Evolutionary conservation across 1,140 invertebrate genomes (phyloP).

Genomic region (Aphidius ervi): DNA sequence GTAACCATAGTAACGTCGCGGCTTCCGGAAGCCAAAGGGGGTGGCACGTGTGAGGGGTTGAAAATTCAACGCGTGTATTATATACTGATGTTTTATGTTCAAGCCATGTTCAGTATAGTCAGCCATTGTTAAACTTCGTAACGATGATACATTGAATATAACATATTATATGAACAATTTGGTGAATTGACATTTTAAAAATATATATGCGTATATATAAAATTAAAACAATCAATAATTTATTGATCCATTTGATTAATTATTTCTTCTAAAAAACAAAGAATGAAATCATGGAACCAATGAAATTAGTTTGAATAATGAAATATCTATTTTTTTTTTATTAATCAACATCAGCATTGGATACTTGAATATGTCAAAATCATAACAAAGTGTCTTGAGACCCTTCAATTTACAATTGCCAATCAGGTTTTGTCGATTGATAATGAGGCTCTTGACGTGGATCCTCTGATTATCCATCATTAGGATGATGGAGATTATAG

Average conservation of each 20-base stretch:
- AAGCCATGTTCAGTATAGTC: slow-evolving; percentile 21
- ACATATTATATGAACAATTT: background rate
- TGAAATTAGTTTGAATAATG: no score
- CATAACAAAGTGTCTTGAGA: slow-evolving; percentile 1
- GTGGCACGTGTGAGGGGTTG: slow-evolving; percentile 40
- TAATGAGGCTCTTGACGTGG: slow-evolving; percentile 18
- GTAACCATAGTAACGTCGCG: slow-evolving; percentile 54
- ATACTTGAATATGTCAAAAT: slow-evolving; percentile 8
- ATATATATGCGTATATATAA: no score
- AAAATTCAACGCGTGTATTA: slow-evolving; percentile 28
- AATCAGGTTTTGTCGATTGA: slow-evolving; percentile 19
- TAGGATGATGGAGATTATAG: slow-evolving; percentile 6
- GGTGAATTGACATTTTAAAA: no score
- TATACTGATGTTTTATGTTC: slow-evolving; percentile 7
- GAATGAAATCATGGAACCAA: no score
- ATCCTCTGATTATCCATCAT: slow-evolving; percentile 15
- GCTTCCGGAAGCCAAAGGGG: slow-evolving; percentile 44
- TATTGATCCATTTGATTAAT: no score
- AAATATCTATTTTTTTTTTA: no score
- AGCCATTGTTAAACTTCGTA: slow-evolving; percentile 39
- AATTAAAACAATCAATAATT: no score
- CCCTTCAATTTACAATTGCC: slow-evolving; percentile 21
- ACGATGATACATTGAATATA: slow-evolving; percentile 18
- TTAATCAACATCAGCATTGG: slow-evolving; percentile 2
- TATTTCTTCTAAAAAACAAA: no score